phyloP scores from a whole-genome alignment of 1,140 invertebrate genomes.

The Parapsyche elsis region DNA sequence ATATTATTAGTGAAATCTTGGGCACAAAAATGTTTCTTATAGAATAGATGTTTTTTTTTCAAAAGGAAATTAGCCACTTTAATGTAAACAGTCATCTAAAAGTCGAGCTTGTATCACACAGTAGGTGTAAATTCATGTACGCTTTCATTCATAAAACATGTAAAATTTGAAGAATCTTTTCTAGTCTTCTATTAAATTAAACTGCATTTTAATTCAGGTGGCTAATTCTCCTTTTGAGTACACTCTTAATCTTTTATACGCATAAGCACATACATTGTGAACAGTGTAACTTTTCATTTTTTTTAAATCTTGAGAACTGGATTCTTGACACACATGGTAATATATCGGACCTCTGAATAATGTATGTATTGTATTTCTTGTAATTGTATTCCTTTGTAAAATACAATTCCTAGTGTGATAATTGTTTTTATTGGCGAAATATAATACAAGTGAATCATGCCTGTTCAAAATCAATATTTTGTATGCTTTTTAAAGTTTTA shows the following conservation, averaged over 20 bases:
- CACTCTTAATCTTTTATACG: background rate
- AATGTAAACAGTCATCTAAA: background rate
- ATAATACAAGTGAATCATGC: no score
- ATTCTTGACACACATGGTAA: slow-evolving; percentile 1
- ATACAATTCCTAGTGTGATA: no score
- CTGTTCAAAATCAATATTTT: no score
- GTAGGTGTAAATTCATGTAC: slow-evolving; percentile 19
- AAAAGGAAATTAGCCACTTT: slow-evolving; percentile 35
- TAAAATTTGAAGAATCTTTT: background rate
- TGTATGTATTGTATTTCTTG: no score
- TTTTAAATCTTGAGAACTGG: no score
- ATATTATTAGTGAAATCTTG: slow-evolving; percentile 47
- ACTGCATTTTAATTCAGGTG: background rate
- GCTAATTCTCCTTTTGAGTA: slow-evolving; percentile 21
- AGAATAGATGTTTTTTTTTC: slow-evolving; percentile 31
- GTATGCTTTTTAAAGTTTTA: no score
- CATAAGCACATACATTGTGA: background rate
- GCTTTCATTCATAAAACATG: background rate
- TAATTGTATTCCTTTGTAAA: no score
- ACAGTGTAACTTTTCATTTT: background rate
- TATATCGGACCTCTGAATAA: background rate
- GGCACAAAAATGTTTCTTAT: slow-evolving; percentile 45
- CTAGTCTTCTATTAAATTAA: background rate
- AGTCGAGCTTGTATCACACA: slow-evolving; percentile 12
- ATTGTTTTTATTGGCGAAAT: no score